These are phyloP conservation scores for Vanacampus margaritifer DNA, from an alignment of 2,113 vertebrate species.

Conservation along the genomic window DNA sequence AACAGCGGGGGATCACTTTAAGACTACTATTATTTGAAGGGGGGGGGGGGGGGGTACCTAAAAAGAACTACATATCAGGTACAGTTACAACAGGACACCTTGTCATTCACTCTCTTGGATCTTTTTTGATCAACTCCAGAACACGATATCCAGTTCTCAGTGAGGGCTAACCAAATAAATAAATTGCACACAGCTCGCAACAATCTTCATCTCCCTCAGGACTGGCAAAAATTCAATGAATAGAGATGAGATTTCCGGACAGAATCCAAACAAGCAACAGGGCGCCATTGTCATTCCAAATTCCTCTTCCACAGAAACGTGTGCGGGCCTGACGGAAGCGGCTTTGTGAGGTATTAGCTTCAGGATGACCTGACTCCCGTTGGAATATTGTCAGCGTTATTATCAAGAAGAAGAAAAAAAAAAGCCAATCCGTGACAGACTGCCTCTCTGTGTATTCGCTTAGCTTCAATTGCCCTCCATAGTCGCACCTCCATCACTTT, in stretches of 20 bases:
- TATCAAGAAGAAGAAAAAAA: conserved; percentile 49
- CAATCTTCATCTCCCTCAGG: conserved; percentile 33
- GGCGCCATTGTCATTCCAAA: conserved; percentile 37
- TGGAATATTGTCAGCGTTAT: conserved; percentile 56
- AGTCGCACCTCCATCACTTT: conserved; percentile 42
- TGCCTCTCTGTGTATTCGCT: conserved; percentile 40
- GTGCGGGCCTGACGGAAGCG: conserved; percentile 24
- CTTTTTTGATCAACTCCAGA: conserved; percentile 16
- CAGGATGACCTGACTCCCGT: conserved; percentile 48
- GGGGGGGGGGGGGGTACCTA: not conserved
- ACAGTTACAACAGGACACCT: conserved; percentile 6
- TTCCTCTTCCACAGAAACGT: conserved; percentile 24
- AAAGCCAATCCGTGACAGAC: conserved; percentile 45
- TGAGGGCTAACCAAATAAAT: conserved; percentile 34
- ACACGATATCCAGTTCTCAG: not conserved
- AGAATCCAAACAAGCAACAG: conserved; percentile 40
- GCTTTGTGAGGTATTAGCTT: conserved; percentile 43
- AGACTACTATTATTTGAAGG: too few relatives aligned
- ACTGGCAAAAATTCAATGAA: conserved; percentile 51
- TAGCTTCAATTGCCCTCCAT: conserved; percentile 41
- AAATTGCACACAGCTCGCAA: conserved; percentile 27
- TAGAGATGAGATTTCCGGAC: conserved; percentile 56
- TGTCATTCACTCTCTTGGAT: conserved; percentile 18
- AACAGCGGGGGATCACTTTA: too few relatives aligned
- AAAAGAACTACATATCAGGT: not conserved